Evolutionary conservation across 2,797 vertebrate species (phyloP).

Genomic region (Lophius americanus): DNA sequence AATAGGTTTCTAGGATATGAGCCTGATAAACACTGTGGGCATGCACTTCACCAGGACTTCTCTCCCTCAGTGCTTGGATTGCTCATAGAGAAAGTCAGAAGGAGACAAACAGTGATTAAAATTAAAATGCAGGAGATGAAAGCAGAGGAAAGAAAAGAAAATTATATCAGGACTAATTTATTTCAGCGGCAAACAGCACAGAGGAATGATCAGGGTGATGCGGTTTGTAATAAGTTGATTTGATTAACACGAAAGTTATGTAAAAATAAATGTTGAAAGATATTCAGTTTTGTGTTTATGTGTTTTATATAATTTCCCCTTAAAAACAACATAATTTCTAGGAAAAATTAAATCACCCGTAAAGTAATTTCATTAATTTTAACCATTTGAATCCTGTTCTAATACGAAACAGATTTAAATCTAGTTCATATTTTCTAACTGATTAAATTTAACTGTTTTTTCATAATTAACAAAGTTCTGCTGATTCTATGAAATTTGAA

Average conservation of each 20-base stretch:
- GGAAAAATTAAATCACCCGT: too few relatives aligned
- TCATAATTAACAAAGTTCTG: too few relatives aligned
- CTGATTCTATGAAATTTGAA: too few relatives aligned
- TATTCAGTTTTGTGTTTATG: too few relatives aligned
- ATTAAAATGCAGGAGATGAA: slow-evolving; percentile 23
- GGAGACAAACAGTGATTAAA: background rate
- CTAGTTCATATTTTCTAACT: too few relatives aligned
- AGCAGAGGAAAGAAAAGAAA: slow-evolving; percentile 35
- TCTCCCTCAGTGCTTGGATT: slow-evolving; percentile 6
- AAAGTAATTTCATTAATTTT: too few relatives aligned
- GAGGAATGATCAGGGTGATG: slow-evolving; percentile 45
- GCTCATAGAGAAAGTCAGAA: slow-evolving; percentile 4
- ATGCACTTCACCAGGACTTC: background rate
- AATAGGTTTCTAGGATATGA: slow-evolving; percentile 64
- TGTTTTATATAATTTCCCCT: too few relatives aligned
- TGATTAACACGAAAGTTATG: background rate
- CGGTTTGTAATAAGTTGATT: slow-evolving; percentile 55
- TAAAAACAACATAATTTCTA: too few relatives aligned
- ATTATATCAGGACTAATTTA: slow-evolving; percentile 56
- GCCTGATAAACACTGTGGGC: slow-evolving; percentile 49
- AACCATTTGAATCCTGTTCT: too few relatives aligned
- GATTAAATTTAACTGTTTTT: too few relatives aligned
- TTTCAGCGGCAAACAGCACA: slow-evolving; percentile 48
- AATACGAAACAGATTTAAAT: too few relatives aligned
- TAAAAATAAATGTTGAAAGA: background rate